Conservation (phyloP, 2,113 vertebrate genomes). For the Cyphomyrus plagiostoma region DNA sequence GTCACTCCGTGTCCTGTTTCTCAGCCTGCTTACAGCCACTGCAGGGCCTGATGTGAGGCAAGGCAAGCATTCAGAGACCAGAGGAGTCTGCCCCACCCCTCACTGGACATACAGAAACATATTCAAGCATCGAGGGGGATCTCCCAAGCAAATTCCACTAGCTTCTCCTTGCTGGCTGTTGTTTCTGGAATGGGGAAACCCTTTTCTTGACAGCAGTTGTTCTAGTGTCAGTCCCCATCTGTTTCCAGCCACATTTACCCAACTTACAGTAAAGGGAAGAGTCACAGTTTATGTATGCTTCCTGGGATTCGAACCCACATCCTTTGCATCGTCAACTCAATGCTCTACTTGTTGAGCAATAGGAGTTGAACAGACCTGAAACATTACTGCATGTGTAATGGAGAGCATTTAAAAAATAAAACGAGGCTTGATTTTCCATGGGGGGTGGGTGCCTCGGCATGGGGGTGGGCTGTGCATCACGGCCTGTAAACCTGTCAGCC, state of each 20-base stretch:
- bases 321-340: background rate
- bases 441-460: background rate
- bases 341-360: background rate
- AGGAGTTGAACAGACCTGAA: background rate
- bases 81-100: background rate
- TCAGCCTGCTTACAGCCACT: background rate
- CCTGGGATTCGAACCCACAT: background rate
- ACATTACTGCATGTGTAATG: background rate
- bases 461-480: background rate
- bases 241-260: background rate
- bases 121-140: background rate
- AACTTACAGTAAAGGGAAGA: background rate
- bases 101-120: background rate
- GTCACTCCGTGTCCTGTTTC: background rate
- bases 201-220: background rate
- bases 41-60: background rate
- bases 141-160: background rate
- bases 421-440: background rate
- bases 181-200: background rate
- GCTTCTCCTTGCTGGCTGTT: background rate
- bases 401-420: background rate
- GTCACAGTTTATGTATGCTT: background rate
- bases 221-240: background rate
- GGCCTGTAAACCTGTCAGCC: background rate
- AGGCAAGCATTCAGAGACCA: background rate